Evolutionary conservation across 1,140 invertebrate genomes (phyloP), one percentile per base, ranked within the genome.

Genomic region (Procambarus virginalis): DNA sequence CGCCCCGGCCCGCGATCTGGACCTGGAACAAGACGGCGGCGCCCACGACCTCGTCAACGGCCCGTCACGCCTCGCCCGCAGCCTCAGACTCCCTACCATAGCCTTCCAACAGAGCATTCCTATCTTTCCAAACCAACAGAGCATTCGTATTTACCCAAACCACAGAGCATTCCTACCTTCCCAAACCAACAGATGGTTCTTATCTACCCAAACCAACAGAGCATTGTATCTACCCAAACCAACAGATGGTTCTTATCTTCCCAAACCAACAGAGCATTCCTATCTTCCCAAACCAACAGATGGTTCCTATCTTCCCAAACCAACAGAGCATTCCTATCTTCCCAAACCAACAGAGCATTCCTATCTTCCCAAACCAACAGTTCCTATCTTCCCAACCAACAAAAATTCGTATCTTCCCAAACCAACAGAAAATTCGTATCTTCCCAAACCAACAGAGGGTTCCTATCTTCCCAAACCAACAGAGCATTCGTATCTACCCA

Each of bases 41-140:
- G 85, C 10, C 87, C 87, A 14, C 82, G 73, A 22, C 55, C 76
- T 17, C 58, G 76, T 34, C 81, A 20, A 46, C 55, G 55, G 9
- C 76, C 64, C 79, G 9, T 51, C 46, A 86, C 58, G 34, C 46
- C 58, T 48, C 58, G 9, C 46, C 60, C 75, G 48, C 45, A 84
- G 8, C 46, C 84, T 85, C 22, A 82, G 4, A 17, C 14, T 64
- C 60, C 14, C 17, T 20, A 14, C 14, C 60, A 58, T 12, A 6
- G 12, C 55, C 55, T 9, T 12, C 12, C 55, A 34, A 34, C 34
- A 34, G 34, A 34, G 34, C 34, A 55, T 1, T 70, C 51, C 10
- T 79, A 77, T 12, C 55, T 10, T 12, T 58, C 75, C 34, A 34
- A 34, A 34, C 34, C 34, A 34, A 34, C 34, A 34, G 34, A 34